A percentile compares a stretch with the other conserved stretches of the same genome.
phyloP scores from a whole-genome alignment of 2,113 vertebrate species.

The Misgurnus mizolepis region DNA sequence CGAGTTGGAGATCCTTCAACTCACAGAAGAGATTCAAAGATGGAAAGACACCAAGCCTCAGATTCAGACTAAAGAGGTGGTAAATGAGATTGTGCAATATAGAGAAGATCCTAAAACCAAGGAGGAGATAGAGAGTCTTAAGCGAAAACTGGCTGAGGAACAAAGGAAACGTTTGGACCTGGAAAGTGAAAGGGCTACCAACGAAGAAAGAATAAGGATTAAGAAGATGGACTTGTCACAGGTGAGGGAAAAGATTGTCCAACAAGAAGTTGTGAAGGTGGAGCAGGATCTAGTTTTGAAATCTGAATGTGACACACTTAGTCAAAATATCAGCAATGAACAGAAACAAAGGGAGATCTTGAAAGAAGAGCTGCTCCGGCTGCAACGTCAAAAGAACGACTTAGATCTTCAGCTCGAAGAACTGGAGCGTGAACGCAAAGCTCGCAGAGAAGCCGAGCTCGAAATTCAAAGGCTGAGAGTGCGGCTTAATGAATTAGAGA shows the following conservation, averaged over 20 bases:
- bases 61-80: conserved; percentile 89
- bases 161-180: conserved; percentile 89
- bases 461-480: conserved; percentile 89
- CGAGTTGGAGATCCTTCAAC: conserved; percentile 89
- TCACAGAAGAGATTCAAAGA: conserved; percentile 88
- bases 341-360: conserved; percentile 84
- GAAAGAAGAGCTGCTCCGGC: conserved; percentile 80
- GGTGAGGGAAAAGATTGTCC: conserved; percentile 87
- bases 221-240: conserved; percentile 89
- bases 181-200: conserved; percentile 77
- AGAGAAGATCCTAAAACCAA: conserved; percentile 91
- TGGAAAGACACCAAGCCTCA: conserved; percentile 91
- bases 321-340: conserved; percentile 83
- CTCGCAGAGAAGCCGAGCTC: conserved; percentile 86
- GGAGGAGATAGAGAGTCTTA: conserved; percentile 86
- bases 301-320: conserved; percentile 82
- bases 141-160: conserved; percentile 84
- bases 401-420: conserved; percentile 91
- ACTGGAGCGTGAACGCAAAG: conserved; percentile 86
- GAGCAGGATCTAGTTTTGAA: conserved; percentile 85
- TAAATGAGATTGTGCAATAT: conserved; percentile 92
- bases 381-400: conserved; percentile 82
- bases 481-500: conserved; percentile 81
- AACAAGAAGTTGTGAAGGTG: conserved; percentile 89
- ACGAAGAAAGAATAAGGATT: conserved; percentile 84